phyloP scores from a whole-genome alignment of 2,888 invertebrate species.

The Aphodius granarius region DNA sequence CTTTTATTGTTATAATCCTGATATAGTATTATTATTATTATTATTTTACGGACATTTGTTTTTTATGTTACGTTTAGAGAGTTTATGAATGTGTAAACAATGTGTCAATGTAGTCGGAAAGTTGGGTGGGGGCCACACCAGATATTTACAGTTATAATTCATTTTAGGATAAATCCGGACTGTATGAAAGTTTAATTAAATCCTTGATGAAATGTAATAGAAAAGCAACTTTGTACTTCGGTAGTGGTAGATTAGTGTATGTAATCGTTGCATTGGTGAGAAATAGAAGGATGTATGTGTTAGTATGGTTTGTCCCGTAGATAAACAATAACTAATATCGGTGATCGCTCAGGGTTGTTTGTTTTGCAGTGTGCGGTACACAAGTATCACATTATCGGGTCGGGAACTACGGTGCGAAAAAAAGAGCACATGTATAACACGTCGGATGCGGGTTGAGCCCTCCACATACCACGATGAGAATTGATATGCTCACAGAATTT shows the following conservation, averaged over 20 bases:
- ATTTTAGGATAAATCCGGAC: too few species aligned
- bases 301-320: background rate
- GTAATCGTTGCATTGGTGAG: background rate
- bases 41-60: too few species aligned
- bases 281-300: background rate
- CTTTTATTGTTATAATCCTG: too few species aligned
- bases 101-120: too few species aligned
- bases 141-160: too few species aligned
- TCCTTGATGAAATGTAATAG: background rate
- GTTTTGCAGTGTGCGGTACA: background rate
- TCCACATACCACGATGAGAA: background rate
- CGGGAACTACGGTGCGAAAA: background rate
- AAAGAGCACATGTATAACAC: background rate
- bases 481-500: background rate
- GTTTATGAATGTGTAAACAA: too few species aligned
- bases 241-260: background rate
- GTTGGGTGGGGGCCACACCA: too few species aligned
- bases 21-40: too few species aligned
- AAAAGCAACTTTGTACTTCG: background rate
- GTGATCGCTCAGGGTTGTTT: background rate
- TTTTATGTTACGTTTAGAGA: too few species aligned
- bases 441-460: background rate
- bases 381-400: background rate
- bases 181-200: too few species aligned
- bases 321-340: background rate